Evolutionary conservation across 2,113 vertebrate genomes (phyloP).

Genomic region (Sphyrna mokarran): DNA sequence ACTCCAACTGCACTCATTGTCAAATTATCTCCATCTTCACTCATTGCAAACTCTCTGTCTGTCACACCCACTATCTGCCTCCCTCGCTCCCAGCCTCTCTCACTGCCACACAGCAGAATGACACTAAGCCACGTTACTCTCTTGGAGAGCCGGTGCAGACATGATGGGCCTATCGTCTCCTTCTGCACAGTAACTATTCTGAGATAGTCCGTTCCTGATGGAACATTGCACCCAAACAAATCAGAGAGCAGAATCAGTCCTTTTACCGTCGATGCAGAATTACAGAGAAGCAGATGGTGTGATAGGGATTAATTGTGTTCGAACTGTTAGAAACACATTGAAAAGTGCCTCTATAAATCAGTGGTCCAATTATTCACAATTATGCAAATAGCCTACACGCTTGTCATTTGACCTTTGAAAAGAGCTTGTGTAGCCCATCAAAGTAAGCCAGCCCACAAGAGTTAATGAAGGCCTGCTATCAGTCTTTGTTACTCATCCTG

Average conservation of each 20-base stretch:
- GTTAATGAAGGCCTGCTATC: constrained; percentile 16
- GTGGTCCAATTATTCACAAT: constrained; percentile 24
- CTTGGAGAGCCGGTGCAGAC: too few relatives aligned
- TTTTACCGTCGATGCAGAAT: not conserved
- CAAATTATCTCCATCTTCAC: too few relatives aligned
- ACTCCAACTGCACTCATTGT: not conserved
- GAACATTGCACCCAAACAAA: not conserved
- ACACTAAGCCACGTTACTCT: too few relatives aligned
- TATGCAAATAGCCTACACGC: constrained; percentile 3
- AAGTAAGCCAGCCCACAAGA: not conserved
- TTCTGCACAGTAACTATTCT: too few relatives aligned
- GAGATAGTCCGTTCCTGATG: not conserved
- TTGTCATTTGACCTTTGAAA: constrained; percentile 30
- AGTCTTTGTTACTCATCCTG: constrained; percentile 4
- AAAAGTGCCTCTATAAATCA: constrained; percentile 15
- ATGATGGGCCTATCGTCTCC: too few relatives aligned
- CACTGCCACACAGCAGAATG: too few relatives aligned
- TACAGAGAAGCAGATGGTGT: constrained; percentile 20
- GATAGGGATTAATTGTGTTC: not conserved
- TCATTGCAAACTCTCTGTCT: too few relatives aligned
- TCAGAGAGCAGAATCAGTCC: not conserved
- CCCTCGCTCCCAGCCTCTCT: too few relatives aligned
- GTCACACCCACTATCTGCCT: too few relatives aligned
- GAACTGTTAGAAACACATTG: not conserved
- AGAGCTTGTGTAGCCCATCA: not conserved